Evolutionary conservation across 2,113 vertebrate genomes (phyloP), one percentile per base, ranked within the genome.

Genomic region (Spilogale gracilis): DNA sequence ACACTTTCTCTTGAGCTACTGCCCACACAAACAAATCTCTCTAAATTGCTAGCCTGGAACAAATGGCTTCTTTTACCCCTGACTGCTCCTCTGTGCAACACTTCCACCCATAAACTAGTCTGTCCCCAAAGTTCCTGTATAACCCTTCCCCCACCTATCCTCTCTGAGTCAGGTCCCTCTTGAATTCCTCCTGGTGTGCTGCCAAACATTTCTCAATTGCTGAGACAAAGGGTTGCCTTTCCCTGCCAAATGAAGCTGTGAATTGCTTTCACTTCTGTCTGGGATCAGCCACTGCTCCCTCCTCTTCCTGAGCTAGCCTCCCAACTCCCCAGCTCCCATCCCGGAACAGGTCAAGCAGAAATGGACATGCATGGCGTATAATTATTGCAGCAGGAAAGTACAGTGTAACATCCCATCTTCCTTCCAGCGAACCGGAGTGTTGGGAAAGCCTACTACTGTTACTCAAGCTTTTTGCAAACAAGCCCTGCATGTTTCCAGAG

Each of bases 41-140:
- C 56, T 85, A 83, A 94, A 98, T 63, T 97, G 45, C 58, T 83
- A 16, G 93, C n/a, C 69, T 3, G 2, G 87, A 97, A 96, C 95
- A 88, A 95, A 97, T 17, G 69, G 7, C 61, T 96, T 95, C 80
- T 45, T 52, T 94, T 16, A 30, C 54, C 38, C 10, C 71, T 38
- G 48, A 82, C 48, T 76, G 50, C 25, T 30, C 21, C 54, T 84
- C 1, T 43, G 3, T 1, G 13, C 61, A 84, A 67, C 71, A n/a
- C 30, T 81, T 50, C 82, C 13, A 69, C 63, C 45, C 60, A 32
- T 73, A 71, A 90, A 91, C n/a, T 7, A 25, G 16, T 87, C 43
- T 21, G 56, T 73, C 38, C 48, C 38, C 56, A n/a, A 63, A 18
- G 17, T 61, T 92, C 50, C 60, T 71, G 12, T 12, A 4, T 45